A percentile compares a stretch with the other conserved stretches of the same genome.
Conservation (phyloP, 2,888 invertebrate species). For the Agrotis ipsilon region DNA sequence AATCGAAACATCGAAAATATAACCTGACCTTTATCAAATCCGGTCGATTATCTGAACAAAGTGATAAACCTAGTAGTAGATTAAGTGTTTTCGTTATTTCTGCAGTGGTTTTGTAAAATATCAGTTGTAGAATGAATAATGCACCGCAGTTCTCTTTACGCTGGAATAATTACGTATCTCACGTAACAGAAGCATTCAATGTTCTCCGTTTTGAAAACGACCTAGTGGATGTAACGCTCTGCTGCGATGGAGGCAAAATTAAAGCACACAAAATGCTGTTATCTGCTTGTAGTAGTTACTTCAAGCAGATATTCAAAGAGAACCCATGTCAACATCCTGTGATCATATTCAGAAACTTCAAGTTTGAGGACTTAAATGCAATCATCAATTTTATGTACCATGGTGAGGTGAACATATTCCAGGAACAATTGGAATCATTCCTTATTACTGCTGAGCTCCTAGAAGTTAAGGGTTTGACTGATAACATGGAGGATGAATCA, state of each 20-base stretch:
- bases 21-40: constrained; percentile 49
- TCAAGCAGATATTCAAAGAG: constrained; percentile 93
- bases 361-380: constrained; percentile 94
- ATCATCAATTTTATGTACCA: constrained; percentile 96
- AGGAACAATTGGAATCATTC: constrained; percentile 95
- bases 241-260: constrained; percentile 96
- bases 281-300: constrained; percentile 96
- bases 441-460: constrained; percentile 94
- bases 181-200: constrained; percentile 95
- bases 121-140: constrained; percentile 85
- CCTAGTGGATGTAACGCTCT: constrained; percentile 96
- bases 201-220: constrained; percentile 93
- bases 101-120: constrained; percentile 24
- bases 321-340: constrained; percentile 96
- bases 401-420: constrained; percentile 95
- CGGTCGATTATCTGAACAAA: constrained; percentile 42
- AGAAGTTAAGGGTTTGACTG: constrained; percentile 94
- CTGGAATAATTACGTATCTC: constrained; percentile 96
- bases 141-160: constrained; percentile 96
- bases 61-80: constrained; percentile 48
- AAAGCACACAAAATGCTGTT: constrained; percentile 96
- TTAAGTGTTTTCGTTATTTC: constrained; percentile 34
- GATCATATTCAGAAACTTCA: constrained; percentile 95
- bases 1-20: constrained; percentile 34
- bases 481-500: constrained; percentile 88